These are phyloP conservation scores for Stercorarius parasiticus DNA, from an alignment of 2,113 vertebrate genomes.

Conservation along the genomic window DNA sequence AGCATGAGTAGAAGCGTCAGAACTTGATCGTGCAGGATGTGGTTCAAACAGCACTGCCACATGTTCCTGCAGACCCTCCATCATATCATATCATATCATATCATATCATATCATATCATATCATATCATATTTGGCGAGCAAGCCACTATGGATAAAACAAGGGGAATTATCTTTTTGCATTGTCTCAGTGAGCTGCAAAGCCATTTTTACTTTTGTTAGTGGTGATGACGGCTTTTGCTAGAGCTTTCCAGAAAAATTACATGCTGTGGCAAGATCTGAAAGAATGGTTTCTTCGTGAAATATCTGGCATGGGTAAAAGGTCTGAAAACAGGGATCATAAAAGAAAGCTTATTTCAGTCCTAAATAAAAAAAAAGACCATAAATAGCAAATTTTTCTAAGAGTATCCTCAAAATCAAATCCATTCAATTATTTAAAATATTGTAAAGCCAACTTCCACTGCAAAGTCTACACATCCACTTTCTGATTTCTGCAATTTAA, in stretches of 20 bases:
- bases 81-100: no score
- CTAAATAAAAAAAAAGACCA: background rate
- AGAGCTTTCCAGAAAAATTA: background rate
- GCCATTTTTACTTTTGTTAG: background rate
- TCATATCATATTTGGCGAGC: fast-evolving
- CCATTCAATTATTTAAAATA: background rate
- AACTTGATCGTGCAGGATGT: background rate
- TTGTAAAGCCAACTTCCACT: background rate
- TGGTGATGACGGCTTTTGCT: background rate
- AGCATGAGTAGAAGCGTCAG: background rate
- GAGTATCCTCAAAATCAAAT: background rate
- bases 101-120: no score
- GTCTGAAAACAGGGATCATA: background rate
- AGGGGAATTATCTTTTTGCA: background rate
- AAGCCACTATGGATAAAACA: background rate
- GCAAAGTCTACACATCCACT: background rate
- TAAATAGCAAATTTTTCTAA: background rate
- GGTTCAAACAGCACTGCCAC: background rate
- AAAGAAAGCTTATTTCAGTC: background rate
- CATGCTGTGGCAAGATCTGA: background rate
- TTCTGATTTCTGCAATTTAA: background rate
- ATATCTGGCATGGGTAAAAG: background rate
- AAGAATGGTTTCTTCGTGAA: conserved; percentile 19
- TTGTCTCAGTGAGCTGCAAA: background rate
- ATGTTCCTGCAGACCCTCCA: conserved; percentile 66